Base-by-base conservation (phyloP, 2,113 vertebrate species). In the Sceloporus tristichus region DNA sequence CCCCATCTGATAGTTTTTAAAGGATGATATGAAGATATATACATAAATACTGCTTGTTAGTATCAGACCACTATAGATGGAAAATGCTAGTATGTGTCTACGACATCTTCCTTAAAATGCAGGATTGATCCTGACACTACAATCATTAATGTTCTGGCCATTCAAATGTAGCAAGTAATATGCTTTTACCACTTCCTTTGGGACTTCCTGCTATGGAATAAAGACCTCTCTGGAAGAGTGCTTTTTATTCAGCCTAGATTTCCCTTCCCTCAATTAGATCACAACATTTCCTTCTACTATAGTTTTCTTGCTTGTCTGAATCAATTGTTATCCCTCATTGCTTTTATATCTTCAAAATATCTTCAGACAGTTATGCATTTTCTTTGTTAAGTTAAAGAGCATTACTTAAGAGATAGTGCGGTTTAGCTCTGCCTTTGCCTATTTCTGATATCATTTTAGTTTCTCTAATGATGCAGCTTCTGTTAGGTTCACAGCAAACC, bases 101-200 rank as follows among this genome's bases (percentile, higher is more conserved):
- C 21, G 1, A 38, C 29, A 73, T 34, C 21, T 56, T 14, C 18
- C 65, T 79, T 53, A 34, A 3, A 34, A 27, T 27, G 73, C 53
- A 82, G 29, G n/a, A 70, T 56, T 84, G 38, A 53, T 70, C 23
- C 73, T 34, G 62, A 70, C 2, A 27, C 21, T 54, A 34, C 18
- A 40, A 65, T 82, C 40, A 40, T n/a, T 82, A 68, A 68, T 27
- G 80, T 34, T 11, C 34, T 86, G 84, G 59, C 79, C 76, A 86
- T 56, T 86, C 53, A 82, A 86, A 70, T 54, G 62, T 68, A 86
- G 62, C 79, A 82, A 86, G 53, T 42, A 38, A 54, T 77, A 75
- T 16, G 5, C 42, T 82, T 75, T n/a, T 77, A 53, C 48, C 10
- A 0, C 48, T 79, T 84, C 82, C 53, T 59, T 42, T 54, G 68